Base-by-base conservation (phyloP, 2,113 vertebrate genomes). In the Hippopotamus amphibius region DNA sequence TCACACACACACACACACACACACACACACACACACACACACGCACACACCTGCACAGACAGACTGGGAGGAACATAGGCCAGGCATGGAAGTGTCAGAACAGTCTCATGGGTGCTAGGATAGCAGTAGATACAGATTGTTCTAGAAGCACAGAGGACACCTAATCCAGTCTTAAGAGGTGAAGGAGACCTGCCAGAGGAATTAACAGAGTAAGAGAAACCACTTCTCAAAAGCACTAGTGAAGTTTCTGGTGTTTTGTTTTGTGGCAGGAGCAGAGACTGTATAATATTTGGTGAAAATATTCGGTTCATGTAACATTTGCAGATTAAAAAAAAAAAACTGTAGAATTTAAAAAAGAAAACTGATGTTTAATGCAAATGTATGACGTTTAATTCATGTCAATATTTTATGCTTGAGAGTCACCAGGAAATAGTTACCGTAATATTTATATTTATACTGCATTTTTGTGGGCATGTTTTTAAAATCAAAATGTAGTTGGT, bases 231-330 rank as follows among this genome's bases (percentile, higher is more conserved):
- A 95, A 61, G 17, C 41, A 57, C 11, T 4, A 0, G n/a, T 89
- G 90, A 37, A 6, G 7, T 79, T 41, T 71, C 92, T 61, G 13
- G 2, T 12, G 3, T 88, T 68, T 80, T 76, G 4, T 92, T 71
- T 90, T 93, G 71, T 88, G 59, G 30, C 81, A 59, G 87, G 33
- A 16, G 72, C 63, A 93, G 17, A 48, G 48, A 72, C 8, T 71
- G 30, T 50, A 61, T 77, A 92, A 80, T 19, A 96, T 69, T 53
- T 63, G 50, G 21, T 83, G 92, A 93, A 97, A 90, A 66, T 96
- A 97, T 95, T 98, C 97, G 97, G 97, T 97, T 97, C 85, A 92
- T 59, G 84, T 84, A 74, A 90, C 21, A 96, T 97, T 98, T 96
- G 65, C 96, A 98, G 87, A 95, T 98, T 63, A 37, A 57, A 79